Conservation (phyloP, 2,888 invertebrate species). For the Hoplodrina blanda region DNA sequence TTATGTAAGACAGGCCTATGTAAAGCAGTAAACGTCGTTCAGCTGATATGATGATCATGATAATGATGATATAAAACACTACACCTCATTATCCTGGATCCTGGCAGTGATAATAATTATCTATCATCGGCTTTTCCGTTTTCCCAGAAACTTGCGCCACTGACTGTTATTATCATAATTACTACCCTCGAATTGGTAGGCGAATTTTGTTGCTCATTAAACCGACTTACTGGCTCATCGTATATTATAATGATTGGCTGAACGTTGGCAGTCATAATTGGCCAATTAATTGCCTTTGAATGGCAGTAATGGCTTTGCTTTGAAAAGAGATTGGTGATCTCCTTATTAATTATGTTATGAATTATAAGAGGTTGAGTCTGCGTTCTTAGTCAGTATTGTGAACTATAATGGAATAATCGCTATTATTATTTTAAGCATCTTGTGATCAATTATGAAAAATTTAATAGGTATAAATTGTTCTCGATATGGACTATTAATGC, state of each 20-base stretch:
- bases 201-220: conserved; percentile 6
- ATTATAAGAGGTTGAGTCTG: neutral
- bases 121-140: neutral
- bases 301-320: neutral
- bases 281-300: conserved; percentile 2
- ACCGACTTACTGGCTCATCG: neutral
- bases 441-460: too few species aligned
- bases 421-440: too few species aligned
- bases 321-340: neutral
- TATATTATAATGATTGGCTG: conserved; percentile 21
- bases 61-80: too few species aligned
- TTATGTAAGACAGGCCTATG: too few species aligned
- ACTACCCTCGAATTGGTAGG: neutral
- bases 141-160: neutral
- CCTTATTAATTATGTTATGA: neutral
- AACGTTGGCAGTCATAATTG: conserved; percentile 6
- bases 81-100: neutral
- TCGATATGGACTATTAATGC: too few species aligned
- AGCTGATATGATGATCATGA: too few species aligned
- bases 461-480: too few species aligned
- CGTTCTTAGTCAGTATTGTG: too few species aligned
- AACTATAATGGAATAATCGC: too few species aligned
- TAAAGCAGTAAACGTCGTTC: too few species aligned
- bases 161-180: conserved; percentile 20
- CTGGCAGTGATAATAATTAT: neutral